Evolutionary conservation across 2,797 vertebrate genomes (phyloP).

Genomic region (Lagocephalus sceleratus): DNA sequence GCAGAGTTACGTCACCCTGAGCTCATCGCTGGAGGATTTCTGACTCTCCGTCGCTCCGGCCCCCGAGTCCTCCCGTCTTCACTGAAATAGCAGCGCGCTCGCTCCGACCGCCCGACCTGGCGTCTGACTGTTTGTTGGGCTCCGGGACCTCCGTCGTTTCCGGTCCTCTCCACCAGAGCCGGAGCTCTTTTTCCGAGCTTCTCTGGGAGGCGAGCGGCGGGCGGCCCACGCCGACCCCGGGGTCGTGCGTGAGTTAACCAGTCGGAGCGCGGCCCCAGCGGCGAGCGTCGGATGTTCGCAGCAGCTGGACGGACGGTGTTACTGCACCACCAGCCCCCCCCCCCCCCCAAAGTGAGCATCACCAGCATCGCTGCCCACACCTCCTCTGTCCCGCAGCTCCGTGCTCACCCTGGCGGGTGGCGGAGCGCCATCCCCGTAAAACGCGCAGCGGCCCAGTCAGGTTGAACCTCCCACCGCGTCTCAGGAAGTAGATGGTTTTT

Average conservation of each 20-base stretch:
- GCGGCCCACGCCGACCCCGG: too few species aligned
- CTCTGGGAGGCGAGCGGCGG: too few species aligned
- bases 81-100: too few species aligned
- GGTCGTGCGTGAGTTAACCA: too few species aligned
- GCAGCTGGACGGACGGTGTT: conserved; percentile 45
- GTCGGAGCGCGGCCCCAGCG: neutral
- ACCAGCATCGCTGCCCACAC: conserved; percentile 59
- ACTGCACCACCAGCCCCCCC: conserved; percentile 21
- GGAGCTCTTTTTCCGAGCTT: too few species aligned
- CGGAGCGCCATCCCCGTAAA: conserved; percentile 8
- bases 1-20: conserved; percentile 28
- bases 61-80: too few species aligned
- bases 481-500: conserved; percentile 70
- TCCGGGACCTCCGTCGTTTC: too few species aligned
- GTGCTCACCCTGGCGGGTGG: conserved; percentile 46
- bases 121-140: too few species aligned
- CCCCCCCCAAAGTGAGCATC: conserved; percentile 17
- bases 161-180: too few species aligned
- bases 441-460: conserved; percentile 28
- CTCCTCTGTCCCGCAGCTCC: conserved; percentile 50
- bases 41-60: neutral
- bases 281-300: conserved; percentile 40
- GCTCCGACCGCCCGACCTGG: too few species aligned
- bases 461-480: conserved; percentile 69
- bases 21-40: neutral